Percentiles rank a stretch among this genome's conserved stretches.
phyloP scores from a whole-genome alignment of 2,113 vertebrate species.

The Steatornis caripensis region DNA sequence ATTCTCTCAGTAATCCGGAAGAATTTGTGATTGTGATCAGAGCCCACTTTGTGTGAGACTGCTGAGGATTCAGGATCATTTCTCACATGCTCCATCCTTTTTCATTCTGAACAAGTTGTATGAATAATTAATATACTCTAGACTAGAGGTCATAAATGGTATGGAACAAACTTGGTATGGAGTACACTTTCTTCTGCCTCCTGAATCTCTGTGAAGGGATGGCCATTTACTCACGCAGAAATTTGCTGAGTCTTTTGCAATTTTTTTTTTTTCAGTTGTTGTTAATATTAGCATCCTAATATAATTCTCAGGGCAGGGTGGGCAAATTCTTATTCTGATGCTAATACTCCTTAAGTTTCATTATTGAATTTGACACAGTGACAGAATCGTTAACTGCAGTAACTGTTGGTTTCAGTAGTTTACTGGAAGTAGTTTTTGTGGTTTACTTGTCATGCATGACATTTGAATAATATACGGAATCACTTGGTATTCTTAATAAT shows the following conservation, averaged over 20 bases:
- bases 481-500: not conserved
- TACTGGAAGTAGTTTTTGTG: not conserved
- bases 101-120: not conserved
- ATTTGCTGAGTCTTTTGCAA: not conserved
- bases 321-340: not conserved
- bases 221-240: not conserved
- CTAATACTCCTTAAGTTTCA: not conserved
- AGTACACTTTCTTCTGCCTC: not conserved
- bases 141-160: not conserved
- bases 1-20: not conserved
- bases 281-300: not conserved
- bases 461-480: not conserved
- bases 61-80: not conserved
- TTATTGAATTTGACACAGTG: not conserved
- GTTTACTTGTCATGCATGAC: not conserved
- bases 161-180: not conserved
- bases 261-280: not conserved
- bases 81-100: not conserved
- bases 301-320: not conserved
- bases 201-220: not conserved
- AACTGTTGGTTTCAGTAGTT: not conserved
- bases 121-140: constrained; percentile 14
- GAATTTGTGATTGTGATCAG: not conserved
- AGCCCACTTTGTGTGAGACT: not conserved
- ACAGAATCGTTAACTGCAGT: not conserved